A percentile compares a stretch with the other conserved stretches of the same genome.
These are phyloP conservation scores for Pipa parva DNA, from an alignment of 2,113 vertebrate genomes.

Conservation along the genomic window DNA sequence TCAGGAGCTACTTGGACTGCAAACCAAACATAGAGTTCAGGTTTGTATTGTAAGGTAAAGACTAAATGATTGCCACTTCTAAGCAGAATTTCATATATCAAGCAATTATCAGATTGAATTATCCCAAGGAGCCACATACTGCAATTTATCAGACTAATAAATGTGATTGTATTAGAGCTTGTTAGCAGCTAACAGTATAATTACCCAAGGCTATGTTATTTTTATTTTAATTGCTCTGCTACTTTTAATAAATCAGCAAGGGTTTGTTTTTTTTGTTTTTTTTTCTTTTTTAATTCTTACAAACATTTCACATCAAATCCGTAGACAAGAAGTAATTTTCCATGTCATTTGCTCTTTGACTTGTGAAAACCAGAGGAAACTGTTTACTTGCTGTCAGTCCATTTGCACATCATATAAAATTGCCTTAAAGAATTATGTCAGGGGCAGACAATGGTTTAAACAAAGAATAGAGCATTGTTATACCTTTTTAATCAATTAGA, in stretches of 20 bases:
- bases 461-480: slow-evolving; percentile 10
- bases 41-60: too few relatives aligned
- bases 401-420: neutral
- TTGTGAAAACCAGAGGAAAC: slow-evolving; percentile 7
- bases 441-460: neutral
- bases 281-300: neutral
- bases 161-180: slow-evolving; percentile 17
- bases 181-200: slow-evolving; percentile 17
- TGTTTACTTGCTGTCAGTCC: neutral
- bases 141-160: slow-evolving; percentile 1
- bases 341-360: slow-evolving; percentile 8
- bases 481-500: too few relatives aligned
- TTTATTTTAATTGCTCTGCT: slow-evolving; percentile 4
- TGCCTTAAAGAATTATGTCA: neutral
- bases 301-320: neutral
- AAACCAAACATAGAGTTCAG: too few relatives aligned
- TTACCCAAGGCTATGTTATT: neutral
- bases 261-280: neutral
- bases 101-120: neutral
- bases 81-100: neutral
- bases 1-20: too few relatives aligned
- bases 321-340: slow-evolving; percentile 8
- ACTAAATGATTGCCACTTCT: neutral
- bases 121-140: neutral
- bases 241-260: slow-evolving; percentile 3